Evolutionary conservation across 2,888 invertebrate genomes (phyloP).

Genomic region (Camptogramma bilineatum): DNA sequence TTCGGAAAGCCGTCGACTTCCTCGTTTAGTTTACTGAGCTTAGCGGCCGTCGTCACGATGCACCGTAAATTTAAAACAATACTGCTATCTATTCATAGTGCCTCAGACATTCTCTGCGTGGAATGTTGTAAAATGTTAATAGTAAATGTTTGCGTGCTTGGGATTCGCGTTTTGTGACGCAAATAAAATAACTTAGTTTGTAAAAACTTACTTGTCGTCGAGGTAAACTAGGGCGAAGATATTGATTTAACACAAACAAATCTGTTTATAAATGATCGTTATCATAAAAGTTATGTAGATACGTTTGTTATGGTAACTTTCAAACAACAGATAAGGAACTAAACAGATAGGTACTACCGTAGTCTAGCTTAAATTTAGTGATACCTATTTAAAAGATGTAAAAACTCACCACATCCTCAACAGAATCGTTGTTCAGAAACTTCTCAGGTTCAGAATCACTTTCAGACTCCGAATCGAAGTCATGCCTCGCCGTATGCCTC

Average conservation of each 20-base stretch:
- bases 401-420: slow-evolving; percentile 66
- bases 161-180: slow-evolving; percentile 14
- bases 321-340: not conserved
- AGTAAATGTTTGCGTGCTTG: slow-evolving; percentile 38
- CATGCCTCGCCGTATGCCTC: slow-evolving; percentile 74
- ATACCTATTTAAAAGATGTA: not conserved
- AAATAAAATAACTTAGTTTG: not conserved
- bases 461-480: slow-evolving; percentile 78
- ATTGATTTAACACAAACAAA: slow-evolving; percentile 1
- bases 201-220: not conserved
- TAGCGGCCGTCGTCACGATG: slow-evolving; percentile 43
- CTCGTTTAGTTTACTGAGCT: slow-evolving; percentile 34
- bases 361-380: not conserved
- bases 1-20: slow-evolving; percentile 31
- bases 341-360: not conserved
- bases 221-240: not conserved
- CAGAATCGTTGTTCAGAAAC: slow-evolving; percentile 63
- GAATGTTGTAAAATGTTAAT: slow-evolving; percentile 37
- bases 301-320: not conserved
- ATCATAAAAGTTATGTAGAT: too few relatives aligned
- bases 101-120: slow-evolving; percentile 39
- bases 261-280: not conserved
- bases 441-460: slow-evolving; percentile 71
- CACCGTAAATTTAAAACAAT: slow-evolving; percentile 49
- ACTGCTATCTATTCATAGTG: slow-evolving; percentile 47